Percentiles rank a stretch among this genome's conserved stretches.
Conservation (phyloP, 2,888 invertebrate species). For the Acrobasis repandana region DNA sequence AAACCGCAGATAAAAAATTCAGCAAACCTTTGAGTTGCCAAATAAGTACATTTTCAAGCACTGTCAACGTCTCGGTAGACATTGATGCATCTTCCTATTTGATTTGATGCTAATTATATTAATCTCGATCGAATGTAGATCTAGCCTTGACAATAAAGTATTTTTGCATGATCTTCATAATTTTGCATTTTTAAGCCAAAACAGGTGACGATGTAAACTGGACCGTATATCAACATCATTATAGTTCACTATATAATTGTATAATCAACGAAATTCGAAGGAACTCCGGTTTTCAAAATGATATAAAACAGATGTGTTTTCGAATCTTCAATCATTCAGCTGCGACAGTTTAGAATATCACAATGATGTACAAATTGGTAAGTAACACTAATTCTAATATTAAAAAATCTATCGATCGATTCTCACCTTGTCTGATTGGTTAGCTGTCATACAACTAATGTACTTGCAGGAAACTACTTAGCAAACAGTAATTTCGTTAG, state of each 20-base stretch:
- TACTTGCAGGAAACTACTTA: too few species aligned
- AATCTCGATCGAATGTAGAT: not conserved
- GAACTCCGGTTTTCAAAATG: slow-evolving; percentile 29
- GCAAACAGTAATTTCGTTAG: too few species aligned
- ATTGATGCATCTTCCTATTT: slow-evolving; percentile 2
- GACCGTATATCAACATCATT: not conserved
- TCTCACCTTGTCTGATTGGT: too few species aligned
- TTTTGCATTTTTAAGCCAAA: slow-evolving; percentile 16
- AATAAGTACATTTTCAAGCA: too few species aligned
- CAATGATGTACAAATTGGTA: slow-evolving; percentile 54
- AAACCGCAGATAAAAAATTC: too few species aligned
- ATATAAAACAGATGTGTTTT: slow-evolving; percentile 14
- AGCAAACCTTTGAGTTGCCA: too few species aligned
- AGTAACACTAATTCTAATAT: slow-evolving; percentile 25
- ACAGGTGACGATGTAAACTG: not conserved
- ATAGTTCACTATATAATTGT: not conserved
- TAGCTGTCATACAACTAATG: too few species aligned
- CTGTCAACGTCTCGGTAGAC: not conserved
- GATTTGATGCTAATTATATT: slow-evolving; percentile 7
- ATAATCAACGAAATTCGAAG: not conserved
- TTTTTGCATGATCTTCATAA: slow-evolving; percentile 11
- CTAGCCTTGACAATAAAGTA: slow-evolving; percentile 15
- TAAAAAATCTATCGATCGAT: too few species aligned
- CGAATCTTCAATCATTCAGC: slow-evolving; percentile 34
- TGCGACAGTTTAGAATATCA: slow-evolving; percentile 30